Percentiles rank a stretch among this genome's conserved stretches.
phyloP scores from a whole-genome alignment of 23 tunicate genomes.

The Aplidium turbinatum region DNA sequence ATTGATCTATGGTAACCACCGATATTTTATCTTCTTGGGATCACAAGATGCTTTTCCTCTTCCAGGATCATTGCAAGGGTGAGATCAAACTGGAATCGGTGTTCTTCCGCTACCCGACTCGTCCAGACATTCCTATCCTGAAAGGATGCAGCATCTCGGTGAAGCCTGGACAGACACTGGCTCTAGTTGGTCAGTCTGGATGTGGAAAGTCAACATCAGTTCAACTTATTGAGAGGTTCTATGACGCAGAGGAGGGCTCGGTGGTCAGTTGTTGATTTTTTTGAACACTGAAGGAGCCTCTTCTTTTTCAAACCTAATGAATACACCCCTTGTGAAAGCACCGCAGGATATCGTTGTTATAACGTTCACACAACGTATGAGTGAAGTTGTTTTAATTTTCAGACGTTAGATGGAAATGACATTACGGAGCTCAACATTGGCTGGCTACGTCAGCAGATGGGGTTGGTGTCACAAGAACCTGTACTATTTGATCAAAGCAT shows the following conservation, averaged over 20 bases:
- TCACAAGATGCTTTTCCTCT: too few species aligned
- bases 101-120: constrained; percentile 73
- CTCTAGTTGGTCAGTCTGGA: constrained; percentile 94
- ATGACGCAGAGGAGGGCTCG: constrained; percentile 60
- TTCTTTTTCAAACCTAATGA: too few species aligned
- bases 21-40: too few species aligned
- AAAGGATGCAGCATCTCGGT: constrained; percentile 57
- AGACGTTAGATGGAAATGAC: constrained; percentile 43
- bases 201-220: constrained; percentile 93
- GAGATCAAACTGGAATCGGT: constrained; percentile 48
- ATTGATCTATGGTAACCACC: too few species aligned
- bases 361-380: too few species aligned
- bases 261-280: constrained; percentile 51
- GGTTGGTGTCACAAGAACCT: constrained; percentile 59
- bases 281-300: too few species aligned
- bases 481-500: constrained; percentile 32
- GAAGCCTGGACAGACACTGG: constrained; percentile 77
- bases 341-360: too few species aligned
- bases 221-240: constrained; percentile 81
- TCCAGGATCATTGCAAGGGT: constrained; percentile 77
- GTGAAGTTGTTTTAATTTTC: too few species aligned
- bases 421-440: constrained; percentile 36
- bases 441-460: constrained; percentile 62
- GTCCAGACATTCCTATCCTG: constrained; percentile 73
- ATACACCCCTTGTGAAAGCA: too few species aligned